Evolutionary conservation across 2,888 invertebrate species (phyloP), one percentile per base, ranked within the genome.

Genomic region (Nephrotoma flavescens): DNA sequence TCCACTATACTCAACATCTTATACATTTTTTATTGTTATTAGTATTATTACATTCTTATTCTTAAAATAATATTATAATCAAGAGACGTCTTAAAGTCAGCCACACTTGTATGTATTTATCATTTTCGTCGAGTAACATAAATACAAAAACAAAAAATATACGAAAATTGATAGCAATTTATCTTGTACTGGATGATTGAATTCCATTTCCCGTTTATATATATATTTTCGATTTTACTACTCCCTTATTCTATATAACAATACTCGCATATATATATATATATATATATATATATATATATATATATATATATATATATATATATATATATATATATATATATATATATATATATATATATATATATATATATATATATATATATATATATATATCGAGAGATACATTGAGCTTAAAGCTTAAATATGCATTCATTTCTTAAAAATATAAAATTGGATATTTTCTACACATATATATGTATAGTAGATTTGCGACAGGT

Each of bases 141-240:
- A 31, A 84, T 7, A 42, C 84, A 42, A 41, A 57, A 11, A 47
- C n/a, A 31, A 45, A 12, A 45, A 4, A 41, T 9, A 41, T 12
- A 84, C 41, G 42, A 84, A 84, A 84, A 84, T 84, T 84, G 84
- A 84, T 84, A 84, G 84, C 84, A 84, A 84, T 84, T 84, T 84
- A 84, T 84, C 84, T 84, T 84, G 42, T 42, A 84, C 42, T 84
- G 84, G 84, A 84, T 84, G 84, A 84, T 84, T 84, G 84, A 84
- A 84, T 84, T 84, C 42, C 84, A 84, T 84, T 84, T 84, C 84
- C 84, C 42, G 84, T 84, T 84, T 42, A 42, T 71, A 31, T 31
- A 31, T 31, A 31, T 31, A 31, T 31, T 31, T 31, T 31, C 31
- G 31, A 31, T 31, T 31, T 31, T 31, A 31, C 31, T 31, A 31